Conservation (phyloP, 1,140 invertebrate species). For the Ceratitis capitata region DNA sequence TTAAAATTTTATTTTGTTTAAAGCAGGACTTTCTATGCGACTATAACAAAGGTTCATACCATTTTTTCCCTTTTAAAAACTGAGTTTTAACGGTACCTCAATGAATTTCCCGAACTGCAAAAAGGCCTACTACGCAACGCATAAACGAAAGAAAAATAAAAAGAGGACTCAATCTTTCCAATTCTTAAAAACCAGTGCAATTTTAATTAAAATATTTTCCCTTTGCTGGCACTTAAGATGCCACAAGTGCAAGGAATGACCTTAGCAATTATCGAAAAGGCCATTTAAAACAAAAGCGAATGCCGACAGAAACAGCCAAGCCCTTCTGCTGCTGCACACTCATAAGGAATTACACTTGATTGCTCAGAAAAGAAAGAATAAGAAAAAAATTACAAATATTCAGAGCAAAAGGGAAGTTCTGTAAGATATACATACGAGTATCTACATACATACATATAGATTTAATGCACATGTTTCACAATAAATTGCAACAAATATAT, state of each 20-base stretch:
- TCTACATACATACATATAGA: background rate
- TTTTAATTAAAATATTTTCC: background rate
- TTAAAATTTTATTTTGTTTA: too few species aligned
- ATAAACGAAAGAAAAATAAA: background rate
- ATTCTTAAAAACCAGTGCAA: background rate
- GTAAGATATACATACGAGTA: background rate
- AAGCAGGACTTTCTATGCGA: too few species aligned
- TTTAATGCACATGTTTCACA: background rate
- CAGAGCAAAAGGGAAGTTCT: background rate
- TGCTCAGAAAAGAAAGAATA: background rate
- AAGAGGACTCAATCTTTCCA: too few species aligned
- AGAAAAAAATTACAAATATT: background rate
- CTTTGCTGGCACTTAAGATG: background rate
- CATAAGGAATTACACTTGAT: background rate
- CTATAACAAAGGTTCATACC: too few species aligned
- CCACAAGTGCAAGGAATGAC: background rate
- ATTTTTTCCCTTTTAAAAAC: too few species aligned
- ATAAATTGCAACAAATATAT: background rate
- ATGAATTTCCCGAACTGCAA: too few species aligned
- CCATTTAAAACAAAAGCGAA: background rate
- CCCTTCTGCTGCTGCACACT: background rate
- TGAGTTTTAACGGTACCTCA: too few species aligned
- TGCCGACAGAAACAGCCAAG: background rate
- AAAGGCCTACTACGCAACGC: too few species aligned
- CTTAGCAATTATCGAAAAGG: slow-evolving; percentile 10